Evolutionary conservation across 2,113 vertebrate genomes (phyloP).

Genomic region (Scortum barcoo): DNA sequence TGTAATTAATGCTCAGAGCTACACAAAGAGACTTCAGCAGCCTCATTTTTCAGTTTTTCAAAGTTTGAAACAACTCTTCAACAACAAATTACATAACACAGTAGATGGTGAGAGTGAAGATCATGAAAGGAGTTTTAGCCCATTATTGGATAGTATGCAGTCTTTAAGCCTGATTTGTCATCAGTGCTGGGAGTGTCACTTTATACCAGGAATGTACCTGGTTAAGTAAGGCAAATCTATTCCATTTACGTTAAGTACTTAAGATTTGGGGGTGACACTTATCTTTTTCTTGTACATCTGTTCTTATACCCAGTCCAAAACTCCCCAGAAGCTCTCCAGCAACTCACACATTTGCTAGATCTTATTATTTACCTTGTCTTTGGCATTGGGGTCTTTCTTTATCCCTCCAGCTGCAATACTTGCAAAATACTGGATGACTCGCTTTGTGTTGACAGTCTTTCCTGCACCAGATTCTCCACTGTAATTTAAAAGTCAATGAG

Average conservation of each 20-base stretch:
- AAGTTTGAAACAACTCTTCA: not conserved
- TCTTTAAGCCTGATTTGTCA: conserved; percentile 1
- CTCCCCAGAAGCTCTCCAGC: not conserved
- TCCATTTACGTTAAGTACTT: not conserved
- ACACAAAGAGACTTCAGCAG: not conserved
- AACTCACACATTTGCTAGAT: not conserved
- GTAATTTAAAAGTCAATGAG: conserved; percentile 36
- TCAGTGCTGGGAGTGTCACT: not conserved
- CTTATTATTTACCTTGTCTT: conserved; percentile 87
- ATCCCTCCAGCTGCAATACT: conserved; percentile 91
- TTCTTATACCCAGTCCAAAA: not conserved
- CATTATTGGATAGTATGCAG: not conserved
- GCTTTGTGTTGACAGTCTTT: conserved; percentile 97
- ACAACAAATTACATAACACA: not conserved
- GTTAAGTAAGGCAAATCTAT: not conserved
- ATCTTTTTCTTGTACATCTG: not conserved
- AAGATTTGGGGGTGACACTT: not conserved
- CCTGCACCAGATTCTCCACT: conserved; percentile 98
- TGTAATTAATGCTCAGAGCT: not conserved
- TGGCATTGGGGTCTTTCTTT: conserved; percentile 87
- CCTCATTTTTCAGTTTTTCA: not conserved
- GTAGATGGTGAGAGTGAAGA: not conserved
- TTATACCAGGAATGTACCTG: not conserved
- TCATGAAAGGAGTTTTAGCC: not conserved
- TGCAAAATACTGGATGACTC: conserved; percentile 97